phyloP scores from a whole-genome alignment of 2,113 vertebrate species.

The Macrotis lagotis region DNA sequence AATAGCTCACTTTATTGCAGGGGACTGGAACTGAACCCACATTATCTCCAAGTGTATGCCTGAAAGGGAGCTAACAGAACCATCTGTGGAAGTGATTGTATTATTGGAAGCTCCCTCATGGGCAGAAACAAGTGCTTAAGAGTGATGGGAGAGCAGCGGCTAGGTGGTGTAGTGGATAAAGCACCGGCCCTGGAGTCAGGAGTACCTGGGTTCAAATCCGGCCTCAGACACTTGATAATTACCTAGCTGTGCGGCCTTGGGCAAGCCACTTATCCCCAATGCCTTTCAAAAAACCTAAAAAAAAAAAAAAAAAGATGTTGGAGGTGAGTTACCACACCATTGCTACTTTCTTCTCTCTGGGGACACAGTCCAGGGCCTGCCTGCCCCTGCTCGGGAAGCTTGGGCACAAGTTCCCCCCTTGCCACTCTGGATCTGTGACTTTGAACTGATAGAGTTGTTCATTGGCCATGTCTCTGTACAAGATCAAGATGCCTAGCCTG shows the following conservation, averaged over 20 bases:
- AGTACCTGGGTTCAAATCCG: too few species aligned
- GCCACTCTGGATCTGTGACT: not conserved
- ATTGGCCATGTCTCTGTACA: not conserved
- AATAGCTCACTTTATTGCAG: too few species aligned
- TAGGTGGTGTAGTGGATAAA: too few species aligned
- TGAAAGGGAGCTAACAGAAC: not conserved
- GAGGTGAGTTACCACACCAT: not conserved
- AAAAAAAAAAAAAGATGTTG: too few species aligned
- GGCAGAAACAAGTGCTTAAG: not conserved
- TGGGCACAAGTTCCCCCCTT: not conserved
- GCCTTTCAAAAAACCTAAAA: too few species aligned
- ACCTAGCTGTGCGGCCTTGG: too few species aligned
- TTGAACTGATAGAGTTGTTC: not conserved
- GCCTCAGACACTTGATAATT: too few species aligned
- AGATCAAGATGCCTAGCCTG: not conserved
- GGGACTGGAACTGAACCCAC: too few species aligned
- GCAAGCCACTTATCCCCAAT: too few species aligned
- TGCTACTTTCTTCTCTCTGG: not conserved
- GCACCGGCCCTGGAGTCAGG: too few species aligned
- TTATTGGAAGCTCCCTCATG: constrained; percentile 19
- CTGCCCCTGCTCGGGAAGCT: not conserved
- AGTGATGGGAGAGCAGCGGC: not conserved
- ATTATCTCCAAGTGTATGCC: too few species aligned
- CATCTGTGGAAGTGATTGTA: not conserved
- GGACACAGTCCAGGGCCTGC: not conserved